Conservation (phyloP, 2,888 invertebrate species). For the Poecilobothrus nobilitatus region DNA sequence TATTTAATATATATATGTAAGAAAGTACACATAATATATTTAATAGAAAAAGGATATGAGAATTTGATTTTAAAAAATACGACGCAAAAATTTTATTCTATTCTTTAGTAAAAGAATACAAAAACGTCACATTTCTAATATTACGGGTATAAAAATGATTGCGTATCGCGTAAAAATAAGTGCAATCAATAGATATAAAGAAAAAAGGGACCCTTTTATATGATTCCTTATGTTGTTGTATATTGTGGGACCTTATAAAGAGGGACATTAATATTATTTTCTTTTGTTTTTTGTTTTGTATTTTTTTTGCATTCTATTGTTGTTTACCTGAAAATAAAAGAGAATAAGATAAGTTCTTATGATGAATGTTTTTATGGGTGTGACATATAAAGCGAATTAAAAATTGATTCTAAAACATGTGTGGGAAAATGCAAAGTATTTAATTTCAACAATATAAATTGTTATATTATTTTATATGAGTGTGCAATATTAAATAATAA, state of each 20-base stretch:
- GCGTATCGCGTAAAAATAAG: background rate
- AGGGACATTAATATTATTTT: background rate
- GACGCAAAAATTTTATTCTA: background rate
- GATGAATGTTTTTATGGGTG: slow-evolving; percentile 3
- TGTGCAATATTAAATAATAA: no score
- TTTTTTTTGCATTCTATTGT: background rate
- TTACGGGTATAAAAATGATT: background rate
- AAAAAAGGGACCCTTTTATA: background rate
- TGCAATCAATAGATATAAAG: background rate
- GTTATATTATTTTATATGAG: background rate
- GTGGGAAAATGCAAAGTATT: slow-evolving; percentile 3
- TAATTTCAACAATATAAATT: background rate
- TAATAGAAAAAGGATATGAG: background rate
- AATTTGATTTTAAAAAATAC: background rate
- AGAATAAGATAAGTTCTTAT: background rate
- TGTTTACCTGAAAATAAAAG: background rate
- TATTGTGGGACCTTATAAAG: background rate
- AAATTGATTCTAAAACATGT: background rate
- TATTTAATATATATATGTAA: no score
- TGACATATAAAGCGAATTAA: slow-evolving; percentile 4
- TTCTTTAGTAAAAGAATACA: background rate
- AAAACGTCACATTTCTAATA: background rate
- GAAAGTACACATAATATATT: no score
- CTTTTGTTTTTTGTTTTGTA: background rate
- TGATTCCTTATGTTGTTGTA: background rate